Conservation (phyloP, 2,888 invertebrate species). For the Ditula angustiorana region DNA sequence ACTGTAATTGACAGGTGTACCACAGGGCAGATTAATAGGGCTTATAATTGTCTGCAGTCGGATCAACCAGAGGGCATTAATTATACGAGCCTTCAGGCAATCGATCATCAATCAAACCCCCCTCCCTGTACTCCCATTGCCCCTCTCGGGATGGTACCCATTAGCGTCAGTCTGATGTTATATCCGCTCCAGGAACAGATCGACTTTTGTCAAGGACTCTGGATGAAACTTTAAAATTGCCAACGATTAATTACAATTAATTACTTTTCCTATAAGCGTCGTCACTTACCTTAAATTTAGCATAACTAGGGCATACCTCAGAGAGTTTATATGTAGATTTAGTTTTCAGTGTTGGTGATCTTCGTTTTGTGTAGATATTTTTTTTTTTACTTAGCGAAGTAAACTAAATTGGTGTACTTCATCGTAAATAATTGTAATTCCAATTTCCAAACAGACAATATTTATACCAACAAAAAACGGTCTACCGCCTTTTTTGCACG, state of each 20-base stretch:
- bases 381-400: too few relatives aligned
- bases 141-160: constrained; percentile 51
- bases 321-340: background rate
- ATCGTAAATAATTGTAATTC: too few relatives aligned
- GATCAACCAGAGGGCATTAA: constrained; percentile 68
- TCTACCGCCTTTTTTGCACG: too few relatives aligned
- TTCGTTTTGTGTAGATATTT: too few relatives aligned
- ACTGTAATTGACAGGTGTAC: background rate
- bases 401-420: too few relatives aligned
- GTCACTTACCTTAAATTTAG: constrained; percentile 3
- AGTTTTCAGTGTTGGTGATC: too few relatives aligned
- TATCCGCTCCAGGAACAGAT: constrained; percentile 44
- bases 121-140: constrained; percentile 43
- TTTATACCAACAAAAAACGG: too few relatives aligned
- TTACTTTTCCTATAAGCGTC: constrained; percentile 17
- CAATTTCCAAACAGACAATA: too few relatives aligned
- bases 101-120: constrained; percentile 70
- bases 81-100: constrained; percentile 63
- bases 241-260: constrained; percentile 21
- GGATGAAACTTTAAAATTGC: constrained; percentile 32
- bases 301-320: background rate
- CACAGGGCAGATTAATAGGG: constrained; percentile 48
- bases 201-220: constrained; percentile 30
- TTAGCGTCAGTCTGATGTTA: constrained; percentile 67
- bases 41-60: constrained; percentile 57